phyloP scores from a whole-genome alignment of 2,888 invertebrate species.

The Drosophila acutilabella region DNA sequence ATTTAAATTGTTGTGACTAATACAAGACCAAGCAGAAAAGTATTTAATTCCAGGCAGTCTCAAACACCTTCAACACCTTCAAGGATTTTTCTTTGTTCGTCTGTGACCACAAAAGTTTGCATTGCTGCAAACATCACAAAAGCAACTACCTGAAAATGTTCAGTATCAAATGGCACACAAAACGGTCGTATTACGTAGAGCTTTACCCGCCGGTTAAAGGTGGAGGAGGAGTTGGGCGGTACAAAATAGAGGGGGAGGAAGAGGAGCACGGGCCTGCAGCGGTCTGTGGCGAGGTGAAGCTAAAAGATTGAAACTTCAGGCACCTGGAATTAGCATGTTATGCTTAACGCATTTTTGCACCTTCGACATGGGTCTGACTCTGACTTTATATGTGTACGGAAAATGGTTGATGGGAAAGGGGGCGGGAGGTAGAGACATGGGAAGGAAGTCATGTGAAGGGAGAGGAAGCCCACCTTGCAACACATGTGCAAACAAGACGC shows the following conservation, averaged over 20 bases:
- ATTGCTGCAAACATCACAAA: constrained; percentile 41
- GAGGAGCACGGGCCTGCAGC: constrained; percentile 1
- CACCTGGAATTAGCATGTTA: constrained; percentile 79
- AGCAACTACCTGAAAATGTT: constrained; percentile 38
- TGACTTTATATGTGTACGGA: constrained; percentile 31
- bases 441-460: neutral
- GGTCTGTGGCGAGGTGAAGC: constrained; percentile 27
- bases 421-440: neutral
- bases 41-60: neutral
- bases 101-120: constrained; percentile 55
- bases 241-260: too few species aligned
- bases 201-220: constrained; percentile 9
- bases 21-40: neutral
- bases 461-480: constrained; percentile 23
- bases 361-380: constrained; percentile 61
- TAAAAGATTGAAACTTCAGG: constrained; percentile 73
- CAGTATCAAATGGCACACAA: constrained; percentile 72
- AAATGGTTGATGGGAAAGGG: neutral
- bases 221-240: neutral
- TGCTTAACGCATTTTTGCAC: constrained; percentile 82
- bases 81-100: constrained; percentile 12
- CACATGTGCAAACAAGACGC: constrained; percentile 72
- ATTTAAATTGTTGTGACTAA: neutral
- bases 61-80: constrained; percentile 4
- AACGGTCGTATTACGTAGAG: constrained; percentile 68